Base-by-base conservation (phyloP, 2,797 vertebrate species). In the Malacoctenus gilli region DNA sequence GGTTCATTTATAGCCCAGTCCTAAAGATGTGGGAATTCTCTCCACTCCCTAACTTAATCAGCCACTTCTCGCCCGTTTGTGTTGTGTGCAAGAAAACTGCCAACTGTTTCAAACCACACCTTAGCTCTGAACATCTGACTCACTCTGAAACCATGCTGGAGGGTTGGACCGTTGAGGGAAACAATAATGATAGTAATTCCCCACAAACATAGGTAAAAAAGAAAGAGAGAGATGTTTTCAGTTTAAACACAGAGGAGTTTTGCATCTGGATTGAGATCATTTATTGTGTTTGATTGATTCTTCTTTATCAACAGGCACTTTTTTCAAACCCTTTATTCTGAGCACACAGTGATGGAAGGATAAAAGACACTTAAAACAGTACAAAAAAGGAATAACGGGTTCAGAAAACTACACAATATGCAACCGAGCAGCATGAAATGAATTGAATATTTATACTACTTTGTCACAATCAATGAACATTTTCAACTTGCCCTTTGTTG, bases 31-130 rank as follows among this genome's bases (percentile, higher is more conserved):
- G 40, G 20, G 8, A 56, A 39, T 31, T 16, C 11, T 51, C 2
- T 21, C 37, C 44, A 49, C 50, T 68, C 54, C 22, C 20, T 83
- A 62, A 83, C 66, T 67, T 40, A 72, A 88, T 89, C 88, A 85
- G 54, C 46, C 73, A 16, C 11, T 52, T 28, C 25, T 66, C 36
- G n/a, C n/a, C n/a, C n/a, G n/a, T n/a, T 46, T 61, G 61, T 86
- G 85, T 88, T n/a, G 49, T 82, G 41, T 8, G 1, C 31, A 68
- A 61, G 62, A 41, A 46, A 41, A 37, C 15, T 37, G 59, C 47
- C 69, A 76, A 41, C 58, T 59, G 40, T 53, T 55, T 13, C 52
- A 62, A 75, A 48, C 79, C 80, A 74, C 85, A 76, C 87, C 87
- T 87, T 52, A 39, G 22, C 53, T 58, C 38, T 56, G 28, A 56